These are phyloP conservation scores for Tanypteryx hageni DNA, from an alignment of 2,888 invertebrate genomes.

Conservation along the genomic window DNA sequence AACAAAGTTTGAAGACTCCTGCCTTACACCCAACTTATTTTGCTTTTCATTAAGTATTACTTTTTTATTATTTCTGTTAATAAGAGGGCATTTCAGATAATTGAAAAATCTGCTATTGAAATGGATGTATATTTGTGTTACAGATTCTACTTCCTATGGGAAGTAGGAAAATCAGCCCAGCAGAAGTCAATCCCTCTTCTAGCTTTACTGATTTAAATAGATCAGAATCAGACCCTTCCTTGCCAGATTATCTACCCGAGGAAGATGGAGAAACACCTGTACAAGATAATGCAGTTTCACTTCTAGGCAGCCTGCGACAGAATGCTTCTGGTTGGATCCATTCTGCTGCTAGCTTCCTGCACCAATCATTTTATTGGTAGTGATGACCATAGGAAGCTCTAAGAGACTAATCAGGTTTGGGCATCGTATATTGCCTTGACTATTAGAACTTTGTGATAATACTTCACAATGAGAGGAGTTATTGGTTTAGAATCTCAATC, in stretches of 20 bases:
- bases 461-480: constrained; percentile 28
- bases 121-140: background rate
- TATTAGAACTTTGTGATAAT: constrained; percentile 46
- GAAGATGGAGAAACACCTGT: constrained; percentile 42
- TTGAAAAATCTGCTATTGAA: no score
- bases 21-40: no score
- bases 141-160: constrained; percentile 57
- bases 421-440: constrained; percentile 24
- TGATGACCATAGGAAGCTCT: background rate
- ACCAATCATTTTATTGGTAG: constrained; percentile 58
- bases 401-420: constrained; percentile 11
- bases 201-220: constrained; percentile 8
- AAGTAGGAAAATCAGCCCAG: background rate
- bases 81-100: no score
- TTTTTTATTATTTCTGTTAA: no score
- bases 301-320: constrained; percentile 43
- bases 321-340: constrained; percentile 59
- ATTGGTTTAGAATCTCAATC: constrained; percentile 50
- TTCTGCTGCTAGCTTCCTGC: constrained; percentile 52
- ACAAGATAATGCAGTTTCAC: constrained; percentile 43
- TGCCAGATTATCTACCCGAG: constrained; percentile 58
- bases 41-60: no score
- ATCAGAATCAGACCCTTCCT: constrained; percentile 37
- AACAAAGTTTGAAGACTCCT: no score
- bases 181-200: background rate